A percentile compares a stretch with the other conserved stretches of the same genome.
phyloP scores from a whole-genome alignment of 2,797 vertebrate species.

The Coccyzus lansbergi region DNA sequence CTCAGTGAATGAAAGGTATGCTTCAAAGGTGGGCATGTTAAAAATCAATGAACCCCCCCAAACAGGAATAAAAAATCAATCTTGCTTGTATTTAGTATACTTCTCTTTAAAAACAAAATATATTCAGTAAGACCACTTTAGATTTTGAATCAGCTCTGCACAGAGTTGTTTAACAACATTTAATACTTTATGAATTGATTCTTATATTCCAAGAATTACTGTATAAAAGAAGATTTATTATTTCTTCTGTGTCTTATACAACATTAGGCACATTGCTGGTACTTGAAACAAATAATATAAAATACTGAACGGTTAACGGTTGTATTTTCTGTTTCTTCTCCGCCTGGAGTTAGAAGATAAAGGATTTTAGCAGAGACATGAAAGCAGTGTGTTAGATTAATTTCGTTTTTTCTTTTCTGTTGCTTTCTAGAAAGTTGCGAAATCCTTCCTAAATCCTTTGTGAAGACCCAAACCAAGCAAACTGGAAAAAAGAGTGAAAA shows the following conservation, averaged over 20 bases:
- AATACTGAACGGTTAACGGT: neutral
- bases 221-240: neutral
- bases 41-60: constrained; percentile 43
- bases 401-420: neutral
- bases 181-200: neutral
- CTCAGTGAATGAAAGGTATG: constrained; percentile 44
- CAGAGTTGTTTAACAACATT: neutral
- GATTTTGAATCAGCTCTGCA: neutral
- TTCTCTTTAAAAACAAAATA: constrained; percentile 19
- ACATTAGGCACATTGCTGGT: neutral
- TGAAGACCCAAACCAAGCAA: constrained; percentile 13
- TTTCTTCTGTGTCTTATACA: neutral
- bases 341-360: neutral
- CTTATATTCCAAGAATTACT: constrained; percentile 8
- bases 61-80: constrained; percentile 49
- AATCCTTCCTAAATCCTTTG: constrained; percentile 30
- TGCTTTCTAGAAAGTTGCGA: constrained; percentile 15
- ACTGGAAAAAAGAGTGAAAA: neutral
- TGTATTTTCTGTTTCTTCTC: neutral
- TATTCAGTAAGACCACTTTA: neutral
- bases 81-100: constrained; percentile 11
- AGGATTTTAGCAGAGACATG: neutral
- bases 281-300: constrained; percentile 24
- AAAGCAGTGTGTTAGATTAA: neutral
- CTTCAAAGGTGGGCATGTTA: constrained; percentile 42